Evolutionary conservation across 2,113 vertebrate species (phyloP).

Genomic region (Amia ocellicauda): DNA sequence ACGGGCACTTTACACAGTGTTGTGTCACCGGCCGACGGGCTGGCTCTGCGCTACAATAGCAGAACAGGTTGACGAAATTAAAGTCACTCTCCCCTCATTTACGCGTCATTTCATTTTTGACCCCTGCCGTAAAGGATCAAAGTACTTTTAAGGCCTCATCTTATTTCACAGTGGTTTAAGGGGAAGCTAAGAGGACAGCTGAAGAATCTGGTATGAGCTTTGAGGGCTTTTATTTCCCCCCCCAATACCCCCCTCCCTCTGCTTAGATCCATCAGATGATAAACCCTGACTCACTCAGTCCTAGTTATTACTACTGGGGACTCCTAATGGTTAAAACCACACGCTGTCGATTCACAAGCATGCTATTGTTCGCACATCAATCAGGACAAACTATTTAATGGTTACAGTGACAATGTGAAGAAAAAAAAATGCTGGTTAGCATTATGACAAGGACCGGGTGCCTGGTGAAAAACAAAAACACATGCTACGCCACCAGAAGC

Average conservation of each 20-base stretch:
- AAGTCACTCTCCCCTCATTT: constrained; percentile 74
- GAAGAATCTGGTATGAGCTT: constrained; percentile 61
- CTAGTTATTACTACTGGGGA: constrained; percentile 36
- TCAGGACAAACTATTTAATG: constrained; percentile 11
- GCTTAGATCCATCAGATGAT: constrained; percentile 59
- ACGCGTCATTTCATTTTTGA: constrained; percentile 70
- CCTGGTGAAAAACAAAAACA: background rate
- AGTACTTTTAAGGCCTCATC: constrained; percentile 67
- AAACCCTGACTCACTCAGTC: constrained; percentile 56
- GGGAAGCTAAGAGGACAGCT: constrained; percentile 64
- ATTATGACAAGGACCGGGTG: background rate
- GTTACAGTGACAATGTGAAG: background rate
- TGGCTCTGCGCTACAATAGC: constrained; percentile 72
- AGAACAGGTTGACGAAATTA: constrained; percentile 69
- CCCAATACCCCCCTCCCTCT: too few species aligned
- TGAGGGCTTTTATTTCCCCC: constrained; percentile 49
- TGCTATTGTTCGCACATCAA: constrained; percentile 9
- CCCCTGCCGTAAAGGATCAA: constrained; percentile 74
- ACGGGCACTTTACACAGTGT: constrained; percentile 68
- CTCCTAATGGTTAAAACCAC: constrained; percentile 43
- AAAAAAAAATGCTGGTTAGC: background rate
- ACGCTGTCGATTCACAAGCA: background rate
- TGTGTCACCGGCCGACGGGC: constrained; percentile 54
- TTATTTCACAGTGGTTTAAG: constrained; percentile 65
- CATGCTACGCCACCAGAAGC: background rate